Evolutionary conservation across 1,140 invertebrate genomes (phyloP), one percentile per base, ranked within the genome.

Genomic region (Drosophila cardini): DNA sequence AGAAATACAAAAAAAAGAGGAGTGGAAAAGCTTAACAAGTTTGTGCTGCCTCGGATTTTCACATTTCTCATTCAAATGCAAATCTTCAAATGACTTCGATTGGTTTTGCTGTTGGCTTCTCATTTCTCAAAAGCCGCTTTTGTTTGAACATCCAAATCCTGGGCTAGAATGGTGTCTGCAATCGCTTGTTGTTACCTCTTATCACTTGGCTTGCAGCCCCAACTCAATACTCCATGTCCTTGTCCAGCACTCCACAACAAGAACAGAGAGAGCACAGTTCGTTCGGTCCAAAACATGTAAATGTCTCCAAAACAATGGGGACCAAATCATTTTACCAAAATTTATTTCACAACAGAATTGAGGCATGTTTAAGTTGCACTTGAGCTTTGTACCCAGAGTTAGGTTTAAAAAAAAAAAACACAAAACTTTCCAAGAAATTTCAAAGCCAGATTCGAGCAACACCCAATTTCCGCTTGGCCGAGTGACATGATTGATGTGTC

Each of bases 51-150:
- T 46, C 67, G 52, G 30, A 45, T 45, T 52, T 34, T 43, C 65
- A 42, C 56, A 62, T 55, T 70, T 80, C 53, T 83, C 76, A 87
- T 87, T 87, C 84, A 87, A 83, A 87, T 87, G 83, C 83, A 87
- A 87, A 83, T 89, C 83, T 87, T 89, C 65, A 87, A 87, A 87
- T 89, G 83, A 83, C 83, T 87, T 87, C 84, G 83, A 87, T 87
- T 89, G 83, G 83, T 83, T 87, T 77, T 78, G 21, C 67, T 80
- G 73, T 70, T 69, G 76, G 80, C 65, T 73, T 71, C 67, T 80
- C 72, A 75, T 50, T 69, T 52, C 21, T 26, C 42, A 18, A 60
- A 73, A 69, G 70, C 71, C 46, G 75, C 71, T 69, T 74, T 77
- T 77, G 75, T 77, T 77, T 73, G 53, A 18, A 13, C 70, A 76